A percentile compares a stretch with the other conserved stretches of the same genome.
Evolutionary conservation across 2,888 invertebrate species (phyloP).

Genomic region (Ectemnius cavifrons): DNA sequence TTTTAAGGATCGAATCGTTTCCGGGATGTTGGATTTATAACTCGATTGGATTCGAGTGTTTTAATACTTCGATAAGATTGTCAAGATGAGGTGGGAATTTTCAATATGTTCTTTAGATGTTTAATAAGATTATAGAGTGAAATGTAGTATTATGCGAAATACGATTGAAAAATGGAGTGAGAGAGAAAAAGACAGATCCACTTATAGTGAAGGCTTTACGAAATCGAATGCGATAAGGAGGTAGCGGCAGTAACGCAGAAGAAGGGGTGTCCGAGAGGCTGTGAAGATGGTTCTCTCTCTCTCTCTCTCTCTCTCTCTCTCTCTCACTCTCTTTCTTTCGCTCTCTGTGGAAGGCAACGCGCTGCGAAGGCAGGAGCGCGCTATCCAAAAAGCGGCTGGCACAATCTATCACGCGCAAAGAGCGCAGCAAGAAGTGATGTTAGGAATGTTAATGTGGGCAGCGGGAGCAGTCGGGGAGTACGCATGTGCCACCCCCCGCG

Average conservation of each 20-base stretch:
- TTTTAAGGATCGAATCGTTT: too few relatives aligned
- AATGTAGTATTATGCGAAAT: neutral
- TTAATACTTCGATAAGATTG: too few relatives aligned
- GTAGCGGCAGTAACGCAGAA: slow-evolving; percentile 7
- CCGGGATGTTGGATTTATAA: too few relatives aligned
- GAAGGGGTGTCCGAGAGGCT: neutral
- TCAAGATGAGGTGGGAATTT: neutral
- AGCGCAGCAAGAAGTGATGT: slow-evolving; percentile 66
- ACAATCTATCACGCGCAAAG: slow-evolving; percentile 71
- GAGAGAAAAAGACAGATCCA: too few relatives aligned
- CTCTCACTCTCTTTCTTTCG: neutral
- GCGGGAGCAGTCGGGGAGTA: slow-evolving; percentile 63
- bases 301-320: neutral
- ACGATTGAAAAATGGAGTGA: neutral
- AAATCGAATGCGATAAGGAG: slow-evolving; percentile 50
- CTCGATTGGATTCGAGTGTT: too few relatives aligned
- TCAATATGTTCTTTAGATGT: neutral
- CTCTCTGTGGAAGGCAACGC: slow-evolving; percentile 31
- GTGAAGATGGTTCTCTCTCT: too few relatives aligned
- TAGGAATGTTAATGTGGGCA: slow-evolving; percentile 76
- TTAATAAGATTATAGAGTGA: neutral
- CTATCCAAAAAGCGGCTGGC: slow-evolving; percentile 63
- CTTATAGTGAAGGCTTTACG: neutral
- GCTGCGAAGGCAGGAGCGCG: slow-evolving; percentile 31
- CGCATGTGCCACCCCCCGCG: slow-evolving; percentile 76